Percentiles rank a stretch among this genome's conserved stretches.
These are phyloP conservation scores for Tinea trinotella DNA, from an alignment of 2,888 invertebrate genomes.

Conservation along the genomic window DNA sequence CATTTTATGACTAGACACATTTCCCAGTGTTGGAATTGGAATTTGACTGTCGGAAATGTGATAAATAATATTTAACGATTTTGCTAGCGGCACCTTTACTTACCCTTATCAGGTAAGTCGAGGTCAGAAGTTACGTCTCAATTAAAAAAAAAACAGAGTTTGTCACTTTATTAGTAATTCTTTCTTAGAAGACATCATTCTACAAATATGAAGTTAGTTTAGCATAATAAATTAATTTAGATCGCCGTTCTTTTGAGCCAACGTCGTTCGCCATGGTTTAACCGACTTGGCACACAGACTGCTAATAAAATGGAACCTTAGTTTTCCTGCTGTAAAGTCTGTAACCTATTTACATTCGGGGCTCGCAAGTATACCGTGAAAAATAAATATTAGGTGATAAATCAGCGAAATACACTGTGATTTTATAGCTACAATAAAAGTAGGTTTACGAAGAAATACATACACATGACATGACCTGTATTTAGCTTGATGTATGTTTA, in stretches of 20 bases:
- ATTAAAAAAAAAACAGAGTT: neutral
- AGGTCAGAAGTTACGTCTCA: too few species aligned
- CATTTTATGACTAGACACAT: too few species aligned
- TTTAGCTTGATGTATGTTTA: constrained; percentile 26
- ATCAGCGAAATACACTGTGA: constrained; percentile 57
- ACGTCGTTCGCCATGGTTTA: constrained; percentile 6
- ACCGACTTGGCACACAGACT: constrained; percentile 29
- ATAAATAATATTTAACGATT: too few species aligned
- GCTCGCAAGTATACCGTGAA: constrained; percentile 51
- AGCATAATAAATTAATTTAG: constrained; percentile 15
- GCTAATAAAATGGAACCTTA: constrained; percentile 32
- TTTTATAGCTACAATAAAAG: constrained; percentile 69
- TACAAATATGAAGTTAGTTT: neutral
- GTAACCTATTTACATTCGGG: constrained; percentile 44
- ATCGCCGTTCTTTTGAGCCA: constrained; percentile 5
- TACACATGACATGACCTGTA: constrained; percentile 55
- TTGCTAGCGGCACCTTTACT: too few species aligned
- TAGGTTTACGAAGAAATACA: constrained; percentile 57
- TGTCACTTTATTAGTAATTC: constrained; percentile 12
- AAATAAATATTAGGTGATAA: constrained; percentile 65
- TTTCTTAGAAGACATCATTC: neutral
- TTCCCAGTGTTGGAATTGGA: too few species aligned
- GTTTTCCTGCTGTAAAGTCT: constrained; percentile 38
- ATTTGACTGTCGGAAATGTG: too few species aligned
- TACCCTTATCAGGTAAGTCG: too few species aligned